phyloP scores from a whole-genome alignment of 64 coral and sea anemone genomes.

The Orbicella faveolata region DNA sequence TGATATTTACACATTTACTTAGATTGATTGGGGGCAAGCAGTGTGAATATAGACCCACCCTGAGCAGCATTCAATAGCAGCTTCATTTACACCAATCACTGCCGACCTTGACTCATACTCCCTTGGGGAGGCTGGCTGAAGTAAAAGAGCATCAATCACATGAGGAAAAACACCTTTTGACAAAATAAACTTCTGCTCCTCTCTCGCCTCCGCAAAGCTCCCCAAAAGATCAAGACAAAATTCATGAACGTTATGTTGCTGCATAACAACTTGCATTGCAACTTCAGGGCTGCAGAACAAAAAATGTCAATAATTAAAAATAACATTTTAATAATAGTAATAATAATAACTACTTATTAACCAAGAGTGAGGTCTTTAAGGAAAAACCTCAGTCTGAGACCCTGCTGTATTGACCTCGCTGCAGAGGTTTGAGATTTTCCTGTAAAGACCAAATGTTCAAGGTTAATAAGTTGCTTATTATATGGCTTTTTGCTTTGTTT shows the following conservation, averaged over 20 bases:
- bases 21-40: no score
- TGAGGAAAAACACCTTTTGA: slow-evolving; percentile 57
- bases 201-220: slow-evolving; percentile 55
- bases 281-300: no score
- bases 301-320: neutral
- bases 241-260: slow-evolving; percentile 24
- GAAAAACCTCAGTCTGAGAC: no score
- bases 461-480: no score
- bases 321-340: neutral
- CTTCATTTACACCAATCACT: slow-evolving; percentile 41
- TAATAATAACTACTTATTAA: neutral
- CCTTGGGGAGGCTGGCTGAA: slow-evolving; percentile 1
- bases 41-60: slow-evolving; percentile 18
- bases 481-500: no score
- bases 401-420: no score
- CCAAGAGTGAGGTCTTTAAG: no score
- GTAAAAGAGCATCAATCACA: slow-evolving; percentile 25
- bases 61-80: slow-evolving; percentile 56
- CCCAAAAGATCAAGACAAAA: slow-evolving; percentile 53
- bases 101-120: neutral
- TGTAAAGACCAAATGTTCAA: no score
- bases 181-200: slow-evolving; percentile 55
- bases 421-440: no score
- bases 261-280: neutral
- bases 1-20: no score